These are phyloP conservation scores for Diplazon laetatorius DNA, from an alignment of 2,888 invertebrate species.

Conservation along the genomic window DNA sequence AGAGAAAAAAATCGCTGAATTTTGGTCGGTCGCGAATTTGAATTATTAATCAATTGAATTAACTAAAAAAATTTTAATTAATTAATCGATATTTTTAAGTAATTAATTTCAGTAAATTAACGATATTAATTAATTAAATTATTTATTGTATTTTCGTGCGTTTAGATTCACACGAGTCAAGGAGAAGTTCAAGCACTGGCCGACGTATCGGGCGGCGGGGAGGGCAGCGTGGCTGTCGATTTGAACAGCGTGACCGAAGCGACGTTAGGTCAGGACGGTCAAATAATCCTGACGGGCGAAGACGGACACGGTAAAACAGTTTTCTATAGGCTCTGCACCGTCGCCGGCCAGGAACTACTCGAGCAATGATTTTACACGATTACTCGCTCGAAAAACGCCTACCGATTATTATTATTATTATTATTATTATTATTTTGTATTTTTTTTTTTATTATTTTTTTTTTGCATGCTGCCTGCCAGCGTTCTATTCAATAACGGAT, in stretches of 20 bases:
- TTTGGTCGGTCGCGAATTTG: too few relatives aligned
- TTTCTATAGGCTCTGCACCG: conserved; percentile 83
- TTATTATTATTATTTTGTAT: too few relatives aligned
- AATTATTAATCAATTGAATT: too few relatives aligned
- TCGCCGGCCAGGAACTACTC: conserved; percentile 82
- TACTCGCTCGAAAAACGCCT: conserved; percentile 54
- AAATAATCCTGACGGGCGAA: conserved; percentile 97
- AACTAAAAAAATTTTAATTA: too few relatives aligned
- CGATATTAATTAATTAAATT: conserved; percentile 79
- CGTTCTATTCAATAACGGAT: conserved; percentile 74
- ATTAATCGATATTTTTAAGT: conserved; percentile 77
- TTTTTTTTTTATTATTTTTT: too few relatives aligned
- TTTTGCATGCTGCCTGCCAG: conserved; percentile 78
- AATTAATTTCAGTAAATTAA: too few relatives aligned
- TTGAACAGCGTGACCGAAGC: conserved; percentile 95
- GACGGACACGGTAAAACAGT: conserved; percentile 92
- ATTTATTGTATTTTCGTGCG: conserved; percentile 31
- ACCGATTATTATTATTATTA: conserved; percentile 57
- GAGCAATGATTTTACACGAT: conserved; percentile 78
- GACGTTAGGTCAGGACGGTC: conserved; percentile 95
- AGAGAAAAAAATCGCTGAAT: too few relatives aligned
- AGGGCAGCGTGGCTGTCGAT: conserved; percentile 91
- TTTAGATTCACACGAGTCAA: conserved; percentile 83
- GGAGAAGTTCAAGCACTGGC: conserved; percentile 88
- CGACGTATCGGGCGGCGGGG: conserved; percentile 87